These are phyloP conservation scores for Hetaerina americana DNA, from an alignment of 1,140 invertebrate genomes.

Conservation along the genomic window DNA sequence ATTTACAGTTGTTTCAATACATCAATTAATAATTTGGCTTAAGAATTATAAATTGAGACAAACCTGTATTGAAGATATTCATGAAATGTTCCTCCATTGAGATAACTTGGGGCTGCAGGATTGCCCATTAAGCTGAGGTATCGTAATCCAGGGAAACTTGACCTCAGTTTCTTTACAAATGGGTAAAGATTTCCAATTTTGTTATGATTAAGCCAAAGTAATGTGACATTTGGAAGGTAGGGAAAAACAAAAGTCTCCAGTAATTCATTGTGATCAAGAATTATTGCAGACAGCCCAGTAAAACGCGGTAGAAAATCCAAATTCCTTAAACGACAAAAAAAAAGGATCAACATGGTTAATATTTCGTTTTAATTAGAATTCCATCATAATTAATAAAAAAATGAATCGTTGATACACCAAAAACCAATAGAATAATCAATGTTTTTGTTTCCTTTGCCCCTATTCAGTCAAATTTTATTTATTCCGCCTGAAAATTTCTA, in stretches of 20 bases:
- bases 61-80: conserved; percentile 69
- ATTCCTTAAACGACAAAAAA: conserved; percentile 47
- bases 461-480: too few relatives aligned
- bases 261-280: conserved; percentile 59
- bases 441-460: too few relatives aligned
- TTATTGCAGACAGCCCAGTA: conserved; percentile 51
- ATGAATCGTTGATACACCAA: too few relatives aligned
- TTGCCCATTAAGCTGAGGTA: conserved; percentile 68
- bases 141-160: conserved; percentile 48
- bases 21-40: too few relatives aligned
- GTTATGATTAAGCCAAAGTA: conserved; percentile 69
- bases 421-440: too few relatives aligned
- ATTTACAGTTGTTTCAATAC: too few relatives aligned
- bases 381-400: too few relatives aligned
- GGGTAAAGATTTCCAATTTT: conserved; percentile 50
- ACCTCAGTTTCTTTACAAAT: conserved; percentile 49
- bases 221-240: conserved; percentile 46
- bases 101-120: conserved; percentile 54
- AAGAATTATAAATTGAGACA: too few relatives aligned
- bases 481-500: too few relatives aligned
- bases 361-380: too few relatives aligned
- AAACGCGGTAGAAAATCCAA: conserved; percentile 52
- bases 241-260: conserved; percentile 49
- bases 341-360: conserved; percentile 15
- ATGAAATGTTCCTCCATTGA: conserved; percentile 57